Conservation (phyloP, 2,888 invertebrate species). For the Meghimatium bilineatum region DNA sequence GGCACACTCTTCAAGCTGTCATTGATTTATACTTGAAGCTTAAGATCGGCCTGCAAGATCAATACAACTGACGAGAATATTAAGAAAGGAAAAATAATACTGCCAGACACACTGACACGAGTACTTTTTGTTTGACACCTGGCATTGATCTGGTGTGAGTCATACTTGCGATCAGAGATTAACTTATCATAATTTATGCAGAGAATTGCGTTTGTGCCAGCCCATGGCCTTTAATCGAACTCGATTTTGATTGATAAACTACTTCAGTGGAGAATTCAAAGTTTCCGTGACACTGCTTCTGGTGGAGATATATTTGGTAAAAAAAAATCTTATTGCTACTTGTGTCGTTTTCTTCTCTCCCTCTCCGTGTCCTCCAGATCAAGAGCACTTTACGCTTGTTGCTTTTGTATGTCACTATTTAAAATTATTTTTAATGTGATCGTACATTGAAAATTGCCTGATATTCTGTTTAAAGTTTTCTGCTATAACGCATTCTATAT, state of each 20-base stretch:
- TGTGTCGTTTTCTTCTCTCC: neutral
- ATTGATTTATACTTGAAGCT: neutral
- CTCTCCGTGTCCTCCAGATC: neutral
- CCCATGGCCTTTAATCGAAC: neutral
- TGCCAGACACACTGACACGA: neutral
- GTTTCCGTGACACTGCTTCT: neutral
- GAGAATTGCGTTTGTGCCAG: neutral
- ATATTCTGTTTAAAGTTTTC: too few relatives aligned
- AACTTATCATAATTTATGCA: slow-evolving; percentile 23
- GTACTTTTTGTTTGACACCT: slow-evolving; percentile 13
- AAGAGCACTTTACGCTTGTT: neutral
- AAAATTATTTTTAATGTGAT: too few relatives aligned
- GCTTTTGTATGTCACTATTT: too few relatives aligned
- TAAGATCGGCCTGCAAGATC: neutral
- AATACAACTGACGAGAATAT: neutral
- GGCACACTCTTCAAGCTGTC: neutral
- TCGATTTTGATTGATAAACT: neutral
- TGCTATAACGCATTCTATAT: too few relatives aligned
- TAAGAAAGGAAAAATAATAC: neutral
- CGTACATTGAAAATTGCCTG: too few relatives aligned
- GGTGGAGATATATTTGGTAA: neutral
- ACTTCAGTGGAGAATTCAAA: neutral
- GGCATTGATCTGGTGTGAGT: slow-evolving; percentile 11
- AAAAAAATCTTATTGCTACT: neutral
- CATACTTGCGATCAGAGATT: neutral